Conservation (phyloP, 1,140 invertebrate genomes). For the Zaprionus africanus region DNA sequence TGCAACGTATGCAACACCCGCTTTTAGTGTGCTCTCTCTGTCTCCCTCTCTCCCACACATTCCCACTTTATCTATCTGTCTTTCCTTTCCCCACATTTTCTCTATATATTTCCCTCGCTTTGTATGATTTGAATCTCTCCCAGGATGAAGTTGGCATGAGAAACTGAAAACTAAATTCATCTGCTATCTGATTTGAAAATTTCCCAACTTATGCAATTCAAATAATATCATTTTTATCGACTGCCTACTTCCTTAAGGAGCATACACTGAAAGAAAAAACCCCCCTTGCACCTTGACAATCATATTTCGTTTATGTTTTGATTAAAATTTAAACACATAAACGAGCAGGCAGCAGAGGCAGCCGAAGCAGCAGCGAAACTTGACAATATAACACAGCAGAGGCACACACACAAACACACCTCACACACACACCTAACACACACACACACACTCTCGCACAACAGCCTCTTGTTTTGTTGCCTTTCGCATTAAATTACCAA, state of each 20-base stretch:
- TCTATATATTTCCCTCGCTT: background rate
- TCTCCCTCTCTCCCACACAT: background rate
- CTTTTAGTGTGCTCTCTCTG: constrained; percentile 60
- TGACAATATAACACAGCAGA: constrained; percentile 39
- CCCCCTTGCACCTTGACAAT: constrained; percentile 31
- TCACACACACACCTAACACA: constrained; percentile 32
- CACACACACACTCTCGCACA: constrained; percentile 22
- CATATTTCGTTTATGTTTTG: constrained; percentile 43
- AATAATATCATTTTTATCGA: background rate
- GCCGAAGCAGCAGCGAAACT: constrained; percentile 37
- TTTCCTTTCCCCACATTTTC: background rate
- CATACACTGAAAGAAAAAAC: background rate
- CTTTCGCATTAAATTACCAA: constrained; percentile 71
- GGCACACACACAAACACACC: constrained; percentile 22
- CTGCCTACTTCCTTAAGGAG: background rate
- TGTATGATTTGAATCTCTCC: background rate
- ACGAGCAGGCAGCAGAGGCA: background rate
- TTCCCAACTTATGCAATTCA: background rate
- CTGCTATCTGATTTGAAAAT: background rate
- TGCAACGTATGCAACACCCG: constrained; percentile 51
- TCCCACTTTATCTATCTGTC: background rate
- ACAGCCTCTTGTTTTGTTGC: constrained; percentile 9
- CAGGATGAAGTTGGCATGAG: background rate
- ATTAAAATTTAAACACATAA: constrained; percentile 40
- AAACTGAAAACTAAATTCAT: background rate